Evolutionary conservation across 2,888 invertebrate genomes (phyloP).

Genomic region (Micropterix aruncella): DNA sequence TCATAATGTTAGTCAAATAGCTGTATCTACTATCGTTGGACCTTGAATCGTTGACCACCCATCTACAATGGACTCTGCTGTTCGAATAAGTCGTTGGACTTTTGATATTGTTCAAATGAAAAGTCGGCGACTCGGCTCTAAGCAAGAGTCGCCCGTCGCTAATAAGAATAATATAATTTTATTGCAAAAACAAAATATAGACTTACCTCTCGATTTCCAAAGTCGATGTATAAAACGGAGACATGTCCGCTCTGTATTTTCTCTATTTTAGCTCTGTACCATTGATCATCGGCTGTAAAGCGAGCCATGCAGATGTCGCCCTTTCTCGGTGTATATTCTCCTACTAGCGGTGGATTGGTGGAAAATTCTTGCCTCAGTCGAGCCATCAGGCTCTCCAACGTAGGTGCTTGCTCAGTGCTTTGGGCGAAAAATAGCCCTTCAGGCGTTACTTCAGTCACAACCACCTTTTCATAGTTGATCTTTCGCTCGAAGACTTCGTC

Average conservation of each 20-base stretch:
- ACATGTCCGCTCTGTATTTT: constrained; percentile 59
- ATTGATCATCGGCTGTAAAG: constrained; percentile 78
- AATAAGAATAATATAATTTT: too few species aligned
- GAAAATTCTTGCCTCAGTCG: constrained; percentile 80
- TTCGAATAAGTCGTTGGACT: too few species aligned
- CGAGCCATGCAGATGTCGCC: constrained; percentile 82
- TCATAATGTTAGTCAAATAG: too few species aligned
- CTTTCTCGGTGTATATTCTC: constrained; percentile 72
- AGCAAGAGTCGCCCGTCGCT: neutral
- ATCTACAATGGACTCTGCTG: too few species aligned
- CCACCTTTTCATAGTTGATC: constrained; percentile 70
- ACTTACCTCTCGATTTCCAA: constrained; percentile 80
- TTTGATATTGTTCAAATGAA: too few species aligned
- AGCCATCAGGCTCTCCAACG: constrained; percentile 74
- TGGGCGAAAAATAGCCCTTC: constrained; percentile 84
- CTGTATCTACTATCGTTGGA: too few species aligned
- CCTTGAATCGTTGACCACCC: too few species aligned
- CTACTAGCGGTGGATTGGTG: constrained; percentile 72
- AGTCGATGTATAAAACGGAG: constrained; percentile 84
- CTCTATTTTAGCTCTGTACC: constrained; percentile 95
- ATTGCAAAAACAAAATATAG: too few species aligned
- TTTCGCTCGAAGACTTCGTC: constrained; percentile 52
- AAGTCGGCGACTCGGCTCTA: neutral
- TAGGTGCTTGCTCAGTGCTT: constrained; percentile 69
- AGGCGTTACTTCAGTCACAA: constrained; percentile 75